Base-by-base conservation (phyloP, 1,140 invertebrate genomes). In the Drosophila albomicans region DNA sequence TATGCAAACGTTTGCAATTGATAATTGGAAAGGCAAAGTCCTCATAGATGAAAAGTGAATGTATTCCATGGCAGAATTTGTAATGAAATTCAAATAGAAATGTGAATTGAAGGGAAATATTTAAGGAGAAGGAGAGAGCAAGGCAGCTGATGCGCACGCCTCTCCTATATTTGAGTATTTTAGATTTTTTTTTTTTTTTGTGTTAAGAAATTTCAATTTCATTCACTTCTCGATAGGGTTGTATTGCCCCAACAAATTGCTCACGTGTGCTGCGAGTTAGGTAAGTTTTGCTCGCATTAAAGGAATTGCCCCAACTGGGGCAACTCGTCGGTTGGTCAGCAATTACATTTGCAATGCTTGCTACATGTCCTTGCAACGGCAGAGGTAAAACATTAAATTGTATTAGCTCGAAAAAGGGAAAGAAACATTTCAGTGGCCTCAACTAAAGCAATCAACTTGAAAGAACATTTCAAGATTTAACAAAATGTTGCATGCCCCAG, bases 391-490 rank as follows among this genome's bases (percentile, higher is more conserved):
- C 85, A 79, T 77, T 73, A 88, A 87, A 87, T 82, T 77, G 82
- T 88, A 87, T 87, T 88, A 88, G 82, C 71, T 72, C 75, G 76
- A 63, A 16, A 45, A 56, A 43, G 25, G 81, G n/a, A 41, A 64
- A 51, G 32, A 86, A 81, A 78, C 71, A 82, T 87, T 79, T 77
- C 80, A 79, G 80, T 84, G 61, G 63, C 58, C 77, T 68, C 25
- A 46, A 74, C 58, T 65, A 11, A 67, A 48, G 85, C 85, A 88
- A 88, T 88, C 84, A 89, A 65, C 67, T 67, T 85, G 78, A 78
- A 89, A 85, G 79, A 75, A 75, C 67, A 73, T 68, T 89, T 72
- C 52, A 78, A 63, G 80, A 75, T 69, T 87, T 79, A 71, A 82
- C 68, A 48, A 70, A 79, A 65, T 68, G 35, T 5, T 52, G 48